phyloP scores from a whole-genome alignment of 2,888 invertebrate species.

The Germaria angustata region DNA sequence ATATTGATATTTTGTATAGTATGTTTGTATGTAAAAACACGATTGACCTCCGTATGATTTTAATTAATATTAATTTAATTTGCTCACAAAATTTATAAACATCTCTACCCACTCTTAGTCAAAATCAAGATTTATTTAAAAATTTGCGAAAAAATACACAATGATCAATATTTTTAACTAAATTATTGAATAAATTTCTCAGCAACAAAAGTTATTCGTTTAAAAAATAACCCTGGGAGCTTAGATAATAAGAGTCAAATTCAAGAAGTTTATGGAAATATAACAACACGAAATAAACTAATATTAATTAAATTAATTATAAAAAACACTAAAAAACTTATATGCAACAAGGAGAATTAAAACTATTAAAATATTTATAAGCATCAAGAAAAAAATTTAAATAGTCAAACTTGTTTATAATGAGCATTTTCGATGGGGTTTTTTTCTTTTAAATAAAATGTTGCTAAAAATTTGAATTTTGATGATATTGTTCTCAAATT shows the following conservation, averaged over 20 bases:
- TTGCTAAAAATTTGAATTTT: no score
- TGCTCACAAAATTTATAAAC: neutral
- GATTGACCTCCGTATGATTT: no score
- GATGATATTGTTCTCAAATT: no score
- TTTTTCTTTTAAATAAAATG: no score
- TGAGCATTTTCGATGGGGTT: no score
- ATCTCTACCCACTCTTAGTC: neutral
- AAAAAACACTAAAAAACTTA: neutral
- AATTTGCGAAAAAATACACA: neutral
- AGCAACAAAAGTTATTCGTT: neutral
- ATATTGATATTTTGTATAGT: no score
- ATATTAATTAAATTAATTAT: slow-evolving; percentile 33
- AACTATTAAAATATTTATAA: slow-evolving; percentile 38
- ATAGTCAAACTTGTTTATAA: no score
- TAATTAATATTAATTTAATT: no score
- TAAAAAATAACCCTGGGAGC: slow-evolving; percentile 1
- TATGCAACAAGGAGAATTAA: neutral
- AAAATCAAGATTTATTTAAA: neutral
- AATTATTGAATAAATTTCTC: neutral
- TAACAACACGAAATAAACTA: slow-evolving; percentile 43
- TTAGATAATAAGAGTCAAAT: neutral
- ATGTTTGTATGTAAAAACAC: no score
- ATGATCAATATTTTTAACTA: neutral
- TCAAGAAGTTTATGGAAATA: slow-evolving; percentile 36
- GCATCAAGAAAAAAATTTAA: slow-evolving; percentile 14